Base-by-base conservation (phyloP, 30 jellyfish, hydroid and myxozoan species). In the Rhopilema esculentum region DNA sequence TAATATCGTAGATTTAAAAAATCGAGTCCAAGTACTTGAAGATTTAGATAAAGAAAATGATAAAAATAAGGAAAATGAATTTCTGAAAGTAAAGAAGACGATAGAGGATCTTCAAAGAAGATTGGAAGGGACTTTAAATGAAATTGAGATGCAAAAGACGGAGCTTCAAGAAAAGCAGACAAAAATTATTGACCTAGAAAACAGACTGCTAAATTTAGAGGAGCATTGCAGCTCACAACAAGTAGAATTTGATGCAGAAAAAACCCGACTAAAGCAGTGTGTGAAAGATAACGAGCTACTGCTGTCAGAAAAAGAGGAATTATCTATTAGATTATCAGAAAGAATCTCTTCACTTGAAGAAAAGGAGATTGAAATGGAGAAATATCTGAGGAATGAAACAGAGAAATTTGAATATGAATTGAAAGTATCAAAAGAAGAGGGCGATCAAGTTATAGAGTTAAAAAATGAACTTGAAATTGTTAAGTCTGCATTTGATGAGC, bases 281-380 rank as follows among this genome's bases (percentile, higher is more conserved):
- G 33, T 89, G 80, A 23, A 82, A 64, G 48, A 50, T 21, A 77
- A 72, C 0, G 93, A 81, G 18, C 28, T 68, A 19, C 52, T 27
- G 20, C 24, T 29, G 4, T 63, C 72, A 49, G 50, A 75, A 66
- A 73, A 84, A 48, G 92, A 76, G 21, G 87, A 83, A 49, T 40
- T 88, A 1, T 49, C 79, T 22, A 73, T 16, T 19, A 31, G 51
- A 16, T 49, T 72, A 24, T 52, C 31, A 25, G 88, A 85, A 0
- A 52, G 74, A 1, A 15, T 77, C 17, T 52, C 88, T 26, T 16
- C 72, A 27, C 92, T 83, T 70, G 92, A 69, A 84, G 76, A 52
- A 9, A 27, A 29, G 21, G 31, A 69, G 51, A 78, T 29, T 24
- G 79, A 0, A 15, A 15, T 28, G 1, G 96, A 77, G 28, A 63